Base-by-base conservation (phyloP, 1,140 invertebrate species). In the Diploscapter pachys region DNA sequence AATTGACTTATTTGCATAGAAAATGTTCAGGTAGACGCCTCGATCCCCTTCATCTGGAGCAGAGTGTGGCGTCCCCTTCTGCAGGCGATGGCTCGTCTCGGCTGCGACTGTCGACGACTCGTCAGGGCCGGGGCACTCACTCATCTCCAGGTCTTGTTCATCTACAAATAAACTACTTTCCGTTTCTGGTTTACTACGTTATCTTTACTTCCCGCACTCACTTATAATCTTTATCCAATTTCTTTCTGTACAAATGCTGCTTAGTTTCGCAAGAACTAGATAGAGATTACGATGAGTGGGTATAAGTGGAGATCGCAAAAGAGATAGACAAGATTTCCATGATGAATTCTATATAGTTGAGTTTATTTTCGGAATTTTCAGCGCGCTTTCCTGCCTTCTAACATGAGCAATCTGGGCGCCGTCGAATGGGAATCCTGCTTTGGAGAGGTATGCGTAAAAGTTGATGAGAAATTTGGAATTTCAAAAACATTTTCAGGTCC, bases 371-470 rank as follows among this genome's bases (percentile, higher is more conserved):
- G 31, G 31, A 31, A 31, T 31, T 31, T 31, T 31, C 66, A 93
- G 80, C 89, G 95, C 63, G 93, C 95, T 0, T 87, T 98, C n/a
- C 87, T 98, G 31, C 31, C 31, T 31, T 31, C 31, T 77, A 95
- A 97, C 84, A 87, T 98, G 57, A 90, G 93, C 80, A 92, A 91
- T 9, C 87, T 98, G 31, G 91, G 91, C 4, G 91, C 93, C 2
- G 87, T 90, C 1, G 93, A 98, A 85, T 98, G 96, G 96, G 93
- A 94, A 82, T 91, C 92, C 31, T 97, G 94, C 86, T 94, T 98
- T 86, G 92, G 61, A 65, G 69, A 76, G 50, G 75, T 72, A 5
- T 11, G 57, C 2, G 6, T 64, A 31, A 31, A 31, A 31, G 1
- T 31, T 31, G 31, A 1, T 31, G 31, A 31, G 31, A 31, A 31